A percentile compares a stretch with the other conserved stretches of the same genome.
Evolutionary conservation across 2,113 vertebrate species (phyloP).

Genomic region (Forbesichthys agassizii): DNA sequence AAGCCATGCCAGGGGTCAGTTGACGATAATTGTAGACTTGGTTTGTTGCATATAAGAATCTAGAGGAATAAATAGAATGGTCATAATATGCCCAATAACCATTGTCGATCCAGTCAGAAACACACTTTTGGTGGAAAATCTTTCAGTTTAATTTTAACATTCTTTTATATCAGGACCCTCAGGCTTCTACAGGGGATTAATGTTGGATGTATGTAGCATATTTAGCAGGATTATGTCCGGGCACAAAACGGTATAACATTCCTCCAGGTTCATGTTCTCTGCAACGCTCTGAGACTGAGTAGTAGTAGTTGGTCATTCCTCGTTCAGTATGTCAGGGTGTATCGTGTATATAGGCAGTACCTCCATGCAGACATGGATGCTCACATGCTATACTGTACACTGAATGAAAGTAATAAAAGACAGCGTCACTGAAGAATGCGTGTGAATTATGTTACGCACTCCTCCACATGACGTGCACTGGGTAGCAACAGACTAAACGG

Average conservation of each 20-base stretch:
- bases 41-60: conserved; percentile 24
- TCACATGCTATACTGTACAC: conserved; percentile 3
- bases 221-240: conserved; percentile 66
- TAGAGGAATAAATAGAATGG: conserved; percentile 33
- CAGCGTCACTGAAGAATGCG: conserved; percentile 10
- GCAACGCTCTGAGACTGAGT: conserved; percentile 35
- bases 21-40: conserved; percentile 43
- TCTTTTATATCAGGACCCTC: conserved; percentile 36
- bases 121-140: conserved; percentile 26
- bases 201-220: conserved; percentile 56
- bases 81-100: conserved; percentile 14
- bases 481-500: background rate
- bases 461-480: background rate
- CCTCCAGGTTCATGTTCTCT: conserved; percentile 54
- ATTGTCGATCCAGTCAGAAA: conserved; percentile 17
- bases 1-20: conserved; percentile 37
- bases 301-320: background rate
- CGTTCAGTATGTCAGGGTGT: background rate
- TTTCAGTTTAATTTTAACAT: conserved; percentile 38
- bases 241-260: conserved; percentile 58
- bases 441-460: background rate
- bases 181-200: conserved; percentile 53
- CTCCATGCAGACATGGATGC: conserved; percentile 1
- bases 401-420: conserved; percentile 6
- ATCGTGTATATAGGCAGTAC: background rate